Evolutionary conservation across 2,797 vertebrate genomes (phyloP).

Genomic region (Rhabdophis nuchalis): DNA sequence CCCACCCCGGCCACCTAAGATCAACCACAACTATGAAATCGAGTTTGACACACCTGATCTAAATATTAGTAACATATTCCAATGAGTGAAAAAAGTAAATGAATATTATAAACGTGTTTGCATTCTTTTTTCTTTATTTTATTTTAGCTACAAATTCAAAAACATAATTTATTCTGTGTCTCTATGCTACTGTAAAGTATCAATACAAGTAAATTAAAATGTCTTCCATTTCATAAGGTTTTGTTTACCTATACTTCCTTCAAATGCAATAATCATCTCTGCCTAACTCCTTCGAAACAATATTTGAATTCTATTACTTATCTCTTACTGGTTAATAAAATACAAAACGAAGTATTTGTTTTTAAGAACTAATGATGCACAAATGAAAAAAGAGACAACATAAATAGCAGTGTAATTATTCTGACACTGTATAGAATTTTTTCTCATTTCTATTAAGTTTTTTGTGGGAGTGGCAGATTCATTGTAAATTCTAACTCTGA

Average conservation of each 20-base stretch:
- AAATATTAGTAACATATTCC: constrained; percentile 1
- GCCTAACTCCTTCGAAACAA: neutral
- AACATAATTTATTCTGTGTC: neutral
- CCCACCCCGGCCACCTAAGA: too few species aligned
- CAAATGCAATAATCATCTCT: neutral
- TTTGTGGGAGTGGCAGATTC: neutral
- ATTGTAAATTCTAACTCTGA: neutral
- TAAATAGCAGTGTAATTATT: neutral
- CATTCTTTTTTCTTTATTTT: neutral
- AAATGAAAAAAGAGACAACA: neutral
- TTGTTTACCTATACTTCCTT: neutral
- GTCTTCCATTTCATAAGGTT: neutral
- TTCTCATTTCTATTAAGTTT: neutral
- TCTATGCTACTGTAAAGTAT: neutral
- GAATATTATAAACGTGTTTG: neutral
- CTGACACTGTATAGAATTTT: neutral
- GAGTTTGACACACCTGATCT: neutral
- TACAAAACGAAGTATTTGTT: neutral
- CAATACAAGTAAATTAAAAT: neutral
- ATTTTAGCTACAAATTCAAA: neutral
- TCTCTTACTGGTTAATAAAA: neutral
- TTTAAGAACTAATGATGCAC: neutral
- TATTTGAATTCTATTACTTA: neutral
- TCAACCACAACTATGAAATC: too few species aligned
- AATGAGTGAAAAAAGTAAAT: neutral